A percentile compares a stretch with the other conserved stretches of the same genome.
phyloP scores from a whole-genome alignment of 2,888 invertebrate species.

The Pyrochroa serraticornis region DNA sequence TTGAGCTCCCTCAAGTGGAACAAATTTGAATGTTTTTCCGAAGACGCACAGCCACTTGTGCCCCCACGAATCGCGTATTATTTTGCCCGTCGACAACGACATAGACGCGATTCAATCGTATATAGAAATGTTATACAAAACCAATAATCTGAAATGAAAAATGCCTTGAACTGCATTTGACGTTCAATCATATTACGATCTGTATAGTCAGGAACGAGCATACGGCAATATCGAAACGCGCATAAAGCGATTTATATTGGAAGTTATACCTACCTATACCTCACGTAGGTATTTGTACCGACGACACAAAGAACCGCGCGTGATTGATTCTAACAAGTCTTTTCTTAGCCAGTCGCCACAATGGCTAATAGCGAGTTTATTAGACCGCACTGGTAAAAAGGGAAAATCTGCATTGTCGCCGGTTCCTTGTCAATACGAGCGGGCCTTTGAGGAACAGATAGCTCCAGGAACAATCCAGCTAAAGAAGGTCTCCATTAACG shows the following conservation, averaged over 20 bases:
- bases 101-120: conserved; percentile 27
- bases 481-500: conserved; percentile 33
- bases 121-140: conserved; percentile 41
- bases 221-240: conserved; percentile 1
- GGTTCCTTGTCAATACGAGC: too few relatives aligned
- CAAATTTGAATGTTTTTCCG: conserved; percentile 51
- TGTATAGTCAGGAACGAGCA: neutral
- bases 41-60: conserved; percentile 15
- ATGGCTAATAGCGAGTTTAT: too few relatives aligned
- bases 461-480: conserved; percentile 35
- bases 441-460: conserved; percentile 35
- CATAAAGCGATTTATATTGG: conserved; percentile 3
- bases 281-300: neutral
- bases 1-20: conserved; percentile 47
- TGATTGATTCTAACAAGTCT: too few relatives aligned
- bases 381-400: too few relatives aligned
- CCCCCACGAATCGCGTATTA: too few relatives aligned
- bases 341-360: too few relatives aligned
- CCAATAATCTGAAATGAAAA: conserved; percentile 48
- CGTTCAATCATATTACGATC: conserved; percentile 41
- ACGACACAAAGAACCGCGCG: neutral
- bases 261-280: neutral
- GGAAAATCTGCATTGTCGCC: too few relatives aligned
- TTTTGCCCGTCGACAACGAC: conserved; percentile 4
- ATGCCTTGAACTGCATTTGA: conserved; percentile 44